Evolutionary conservation across 1,140 invertebrate species (phyloP), one percentile per base, ranked within the genome.

Genomic region (Hesperophylax magnus): DNA sequence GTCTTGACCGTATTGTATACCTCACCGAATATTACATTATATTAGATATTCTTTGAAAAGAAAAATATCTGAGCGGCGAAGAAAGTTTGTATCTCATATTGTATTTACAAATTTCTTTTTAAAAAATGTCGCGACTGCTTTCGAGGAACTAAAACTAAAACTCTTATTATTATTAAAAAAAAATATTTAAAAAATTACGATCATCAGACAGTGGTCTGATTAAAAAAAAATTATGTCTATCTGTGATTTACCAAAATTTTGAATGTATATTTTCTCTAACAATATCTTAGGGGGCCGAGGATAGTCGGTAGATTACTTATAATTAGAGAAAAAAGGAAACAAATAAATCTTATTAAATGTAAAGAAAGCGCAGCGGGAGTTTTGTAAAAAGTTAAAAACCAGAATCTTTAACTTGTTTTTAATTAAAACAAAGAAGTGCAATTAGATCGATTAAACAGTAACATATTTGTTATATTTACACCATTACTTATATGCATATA

Each of bases 191-290:
- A 77, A 77, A 79, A 39, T 60, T 60, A 69, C 82, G 82, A 83
- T 81, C 77, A 75, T 78, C 75, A 24, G 58, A 65, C 31, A 56
- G 22, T 78, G 65, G 85, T 86, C 85, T 84, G 79, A 86, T 77
- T 72, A 34, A 81, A 77, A 81, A 78, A 88, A 87, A 88, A 87
- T 89, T 89, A 89, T 89, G 88, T 89, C 88, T 89, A 89, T 89
- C 88, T 89, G 88, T 89, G 88, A 89, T 89, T 89, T 88, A 88
- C 87, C 88, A 88, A 89, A 89, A 89, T 88, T 89, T 89, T 89
- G 88, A 89, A 88, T 81, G 88, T 89, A 89, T 89, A 89, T 89
- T 89, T 89, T 89, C 88, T 89, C 88, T 89, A 89, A 88, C 88
- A 87, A 88, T 88, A 88, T 88, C 87, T 89, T 88, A 88, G 80